Percentiles rank a stretch among this genome's conserved stretches.
Conservation (phyloP, 2,797 vertebrate genomes). For the Gallinago nigripennis region DNA sequence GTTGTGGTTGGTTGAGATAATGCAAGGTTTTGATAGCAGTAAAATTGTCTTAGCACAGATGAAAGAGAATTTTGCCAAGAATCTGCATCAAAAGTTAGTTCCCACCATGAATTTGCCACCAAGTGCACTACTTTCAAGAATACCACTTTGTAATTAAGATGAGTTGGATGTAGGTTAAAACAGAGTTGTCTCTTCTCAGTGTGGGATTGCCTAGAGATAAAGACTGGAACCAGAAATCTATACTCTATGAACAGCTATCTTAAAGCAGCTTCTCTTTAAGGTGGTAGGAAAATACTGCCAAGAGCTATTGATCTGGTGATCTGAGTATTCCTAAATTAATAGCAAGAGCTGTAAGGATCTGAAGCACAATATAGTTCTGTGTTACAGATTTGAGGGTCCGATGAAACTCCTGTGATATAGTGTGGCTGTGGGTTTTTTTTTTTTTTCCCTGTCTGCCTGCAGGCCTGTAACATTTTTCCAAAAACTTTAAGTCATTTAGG, state of each 20-base stretch:
- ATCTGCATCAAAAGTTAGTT: not conserved
- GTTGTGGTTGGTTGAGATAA: constrained; percentile 13
- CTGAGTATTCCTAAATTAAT: not conserved
- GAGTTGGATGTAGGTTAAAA: not conserved
- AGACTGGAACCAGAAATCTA: not conserved
- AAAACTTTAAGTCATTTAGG: not conserved
- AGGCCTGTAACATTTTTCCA: not conserved
- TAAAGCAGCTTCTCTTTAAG: not conserved
- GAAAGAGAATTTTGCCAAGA: not conserved
- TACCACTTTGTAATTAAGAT: not conserved
- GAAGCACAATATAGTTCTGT: not conserved
- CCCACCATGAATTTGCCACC: not conserved
- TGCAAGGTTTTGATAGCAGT: not conserved
- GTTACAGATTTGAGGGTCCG: not conserved
- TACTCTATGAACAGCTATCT: not conserved
- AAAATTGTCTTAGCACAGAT: not conserved
- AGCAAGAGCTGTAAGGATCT: not conserved
- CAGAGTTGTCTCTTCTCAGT: not conserved
- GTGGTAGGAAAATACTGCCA: not conserved
- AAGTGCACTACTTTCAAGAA: not conserved
- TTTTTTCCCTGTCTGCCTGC: not conserved
- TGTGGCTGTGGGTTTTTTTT: not conserved
- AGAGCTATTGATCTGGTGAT: not conserved
- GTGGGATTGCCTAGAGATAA: not conserved
- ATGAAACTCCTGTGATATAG: not conserved